Evolutionary conservation across 2,888 invertebrate genomes (phyloP).

Genomic region (Drosophila kuntzei): DNA sequence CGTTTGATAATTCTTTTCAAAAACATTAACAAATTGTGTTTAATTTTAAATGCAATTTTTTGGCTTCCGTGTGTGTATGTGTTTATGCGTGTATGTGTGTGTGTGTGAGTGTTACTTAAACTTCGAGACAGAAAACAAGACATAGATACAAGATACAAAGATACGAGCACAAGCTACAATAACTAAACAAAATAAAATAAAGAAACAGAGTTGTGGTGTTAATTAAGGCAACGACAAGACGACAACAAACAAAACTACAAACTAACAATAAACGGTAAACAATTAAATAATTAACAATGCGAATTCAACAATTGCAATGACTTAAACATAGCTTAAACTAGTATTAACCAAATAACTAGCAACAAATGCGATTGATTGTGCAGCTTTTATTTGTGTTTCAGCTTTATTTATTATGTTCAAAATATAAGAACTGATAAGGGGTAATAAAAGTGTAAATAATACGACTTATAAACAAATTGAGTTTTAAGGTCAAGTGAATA

Average conservation of each 20-base stretch:
- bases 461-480: slow-evolving; percentile 16
- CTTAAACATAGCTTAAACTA: slow-evolving; percentile 48
- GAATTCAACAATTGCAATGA: slow-evolving; percentile 34
- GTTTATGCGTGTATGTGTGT: slow-evolving; percentile 8
- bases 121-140: slow-evolving; percentile 22
- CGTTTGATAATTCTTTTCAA: slow-evolving; percentile 25
- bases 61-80: slow-evolving; percentile 20
- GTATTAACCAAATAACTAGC: slow-evolving; percentile 29
- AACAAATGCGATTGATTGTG: slow-evolving; percentile 46
- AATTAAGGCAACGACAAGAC: slow-evolving; percentile 59
- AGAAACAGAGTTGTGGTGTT: slow-evolving; percentile 22
- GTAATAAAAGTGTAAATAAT: slow-evolving; percentile 12
- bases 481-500: slow-evolving; percentile 12
- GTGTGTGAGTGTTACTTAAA: slow-evolving; percentile 9
- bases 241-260: slow-evolving; percentile 64
- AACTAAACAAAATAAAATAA: slow-evolving; percentile 16
- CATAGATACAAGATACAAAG: slow-evolving; percentile 35
- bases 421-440: slow-evolving; percentile 17
- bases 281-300: slow-evolving; percentile 38
- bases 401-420: slow-evolving; percentile 24
- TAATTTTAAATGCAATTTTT: slow-evolving; percentile 30
- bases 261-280: slow-evolving; percentile 36
- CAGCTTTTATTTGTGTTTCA: slow-evolving; percentile 28
- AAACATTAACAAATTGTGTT: slow-evolving; percentile 17
- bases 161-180: slow-evolving; percentile 41